Conservation (phyloP, 2,888 invertebrate species). For the Parnassius smintheus region DNA sequence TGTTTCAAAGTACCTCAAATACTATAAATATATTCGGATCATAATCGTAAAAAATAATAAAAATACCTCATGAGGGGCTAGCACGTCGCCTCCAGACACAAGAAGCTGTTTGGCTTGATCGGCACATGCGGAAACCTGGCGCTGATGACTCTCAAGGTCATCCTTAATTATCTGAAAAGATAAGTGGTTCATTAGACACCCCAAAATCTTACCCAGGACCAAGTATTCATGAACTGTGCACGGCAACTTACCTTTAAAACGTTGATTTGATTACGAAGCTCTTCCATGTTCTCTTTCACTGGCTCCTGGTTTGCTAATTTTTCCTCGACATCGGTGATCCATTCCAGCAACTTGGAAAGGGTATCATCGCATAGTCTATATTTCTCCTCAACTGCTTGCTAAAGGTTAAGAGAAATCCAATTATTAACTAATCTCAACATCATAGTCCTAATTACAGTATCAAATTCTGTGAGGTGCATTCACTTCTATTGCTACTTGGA, state of each 20-base stretch:
- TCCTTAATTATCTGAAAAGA: constrained; percentile 89
- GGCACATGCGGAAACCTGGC: constrained; percentile 91
- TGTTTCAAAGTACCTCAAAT: no score
- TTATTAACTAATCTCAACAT: constrained; percentile 33
- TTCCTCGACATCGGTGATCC: constrained; percentile 92
- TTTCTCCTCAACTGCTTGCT: constrained; percentile 98
- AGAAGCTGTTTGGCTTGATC: constrained; percentile 95
- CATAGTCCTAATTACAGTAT: constrained; percentile 9
- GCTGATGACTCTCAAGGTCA: constrained; percentile 92
- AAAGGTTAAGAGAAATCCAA: constrained; percentile 50
- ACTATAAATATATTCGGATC: no score
- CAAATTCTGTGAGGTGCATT: constrained; percentile 30
- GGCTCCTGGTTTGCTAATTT: constrained; percentile 92
- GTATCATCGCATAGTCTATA: constrained; percentile 95
- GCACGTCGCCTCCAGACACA: constrained; percentile 93
- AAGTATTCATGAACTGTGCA: no score
- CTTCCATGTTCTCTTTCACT: constrained; percentile 92
- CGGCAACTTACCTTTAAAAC: constrained; percentile 85
- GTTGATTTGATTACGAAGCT: constrained; percentile 93
- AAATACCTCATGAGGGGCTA: constrained; percentile 91
- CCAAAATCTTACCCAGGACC: no score
- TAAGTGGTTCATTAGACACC: no score
- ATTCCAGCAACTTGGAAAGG: constrained; percentile 90
- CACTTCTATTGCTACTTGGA: constrained; percentile 38
- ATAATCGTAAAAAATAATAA: background rate